Base-by-base conservation (phyloP, 1,140 invertebrate species). In the Pseudomyrmex dendroicus region DNA sequence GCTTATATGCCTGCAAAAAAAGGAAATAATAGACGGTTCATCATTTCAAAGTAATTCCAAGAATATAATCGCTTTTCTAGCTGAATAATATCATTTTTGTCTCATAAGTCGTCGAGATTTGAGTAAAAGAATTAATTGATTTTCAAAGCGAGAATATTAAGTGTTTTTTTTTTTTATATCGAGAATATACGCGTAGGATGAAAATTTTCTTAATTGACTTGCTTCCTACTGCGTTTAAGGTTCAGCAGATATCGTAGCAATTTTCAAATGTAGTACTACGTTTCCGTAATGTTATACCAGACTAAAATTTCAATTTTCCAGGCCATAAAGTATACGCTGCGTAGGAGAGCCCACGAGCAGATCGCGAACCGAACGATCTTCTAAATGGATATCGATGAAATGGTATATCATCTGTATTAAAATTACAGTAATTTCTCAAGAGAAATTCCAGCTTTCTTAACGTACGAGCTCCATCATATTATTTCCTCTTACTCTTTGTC, bases 311-410 rank as follows among this genome's bases (percentile, higher is more conserved):
- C 76, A 80, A 80, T 80, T 80, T 80, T 80, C 76, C 76, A 54
- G 56, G 12, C 44, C 76, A 80, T 80, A 80, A 80, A 80, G 76
- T 80, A 80, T 80, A 80, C 66, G 54, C 54, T 80, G 62, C 70
- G 70, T 82, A 74, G 78, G 78, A 63, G 72, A 56, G 48, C 3
- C 70, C 57, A 63, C 44, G 78, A 82, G 48, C 67, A 52, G 57
- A 72, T 73, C 80, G 68, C 67, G 46, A 73, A 25, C 25, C 82
- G 25, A 67, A 76, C 72, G 73, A 66, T 66, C 44, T 76, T 76
- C 61, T 76, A 83, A 80, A 76, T 74, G 80, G 80, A 74, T 83
- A 83, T 83, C 82, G 82, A 66, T 74, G 72, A 76, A 83, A 76
- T 76, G 22, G 12, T 77, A 83, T 77, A 83, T 64, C 72, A 83